These are phyloP conservation scores for Chaetops frenatus DNA, from an alignment of 2,113 vertebrate genomes.

Conservation along the genomic window DNA sequence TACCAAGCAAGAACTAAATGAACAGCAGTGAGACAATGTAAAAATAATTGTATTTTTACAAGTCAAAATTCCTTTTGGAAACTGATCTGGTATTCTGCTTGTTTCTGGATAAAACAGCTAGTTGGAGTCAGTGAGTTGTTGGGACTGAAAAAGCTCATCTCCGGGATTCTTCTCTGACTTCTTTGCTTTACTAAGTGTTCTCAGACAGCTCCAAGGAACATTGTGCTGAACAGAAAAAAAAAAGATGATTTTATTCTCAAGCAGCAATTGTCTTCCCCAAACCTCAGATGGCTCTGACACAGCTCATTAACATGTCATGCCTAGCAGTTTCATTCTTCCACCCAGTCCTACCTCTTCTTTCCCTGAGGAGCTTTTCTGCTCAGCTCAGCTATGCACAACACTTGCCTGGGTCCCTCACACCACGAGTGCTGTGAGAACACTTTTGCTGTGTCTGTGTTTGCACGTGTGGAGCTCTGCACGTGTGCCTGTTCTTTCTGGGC, in stretches of 20 bases:
- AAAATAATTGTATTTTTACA: neutral
- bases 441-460: neutral
- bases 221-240: neutral
- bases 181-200: neutral
- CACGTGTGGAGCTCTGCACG: neutral
- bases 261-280: neutral
- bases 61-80: neutral
- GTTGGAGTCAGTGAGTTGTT: neutral
- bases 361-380: constrained; percentile 2
- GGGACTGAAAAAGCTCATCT: neutral
- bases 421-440: neutral
- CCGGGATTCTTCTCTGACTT: neutral
- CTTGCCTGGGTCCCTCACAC: neutral
- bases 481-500: neutral
- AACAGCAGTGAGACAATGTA: neutral
- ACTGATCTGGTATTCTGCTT: neutral
- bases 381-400: neutral
- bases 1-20: neutral
- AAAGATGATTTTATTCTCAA: neutral
- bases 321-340: neutral
- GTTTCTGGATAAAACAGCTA: neutral
- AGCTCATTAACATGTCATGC: constrained; percentile 19
- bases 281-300: constrained; percentile 17
- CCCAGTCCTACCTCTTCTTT: neutral
- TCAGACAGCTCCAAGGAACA: neutral